These are phyloP conservation scores for Deroplatys truncata DNA, from an alignment of 2,888 invertebrate genomes.

Conservation along the genomic window DNA sequence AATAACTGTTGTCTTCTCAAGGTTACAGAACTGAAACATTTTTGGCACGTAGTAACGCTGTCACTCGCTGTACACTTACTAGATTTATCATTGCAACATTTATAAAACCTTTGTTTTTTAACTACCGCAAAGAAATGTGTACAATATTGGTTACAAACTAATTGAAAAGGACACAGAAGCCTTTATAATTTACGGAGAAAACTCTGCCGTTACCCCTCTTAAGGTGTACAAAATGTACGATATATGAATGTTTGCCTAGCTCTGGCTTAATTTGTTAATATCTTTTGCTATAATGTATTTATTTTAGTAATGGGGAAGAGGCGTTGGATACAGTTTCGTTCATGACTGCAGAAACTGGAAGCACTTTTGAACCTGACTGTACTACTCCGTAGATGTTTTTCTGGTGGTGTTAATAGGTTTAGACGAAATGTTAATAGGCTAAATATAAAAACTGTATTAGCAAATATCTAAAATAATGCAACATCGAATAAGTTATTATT, in stretches of 20 bases:
- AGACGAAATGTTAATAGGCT: neutral
- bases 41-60: no score
- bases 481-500: neutral
- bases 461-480: neutral
- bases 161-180: no score
- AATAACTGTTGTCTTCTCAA: no score
- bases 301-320: neutral
- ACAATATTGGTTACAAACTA: no score
- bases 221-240: no score
- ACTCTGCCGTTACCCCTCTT: no score
- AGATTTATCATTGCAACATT: no score
- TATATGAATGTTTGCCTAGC: neutral
- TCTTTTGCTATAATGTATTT: neutral
- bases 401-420: neutral
- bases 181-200: no score
- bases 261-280: neutral
- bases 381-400: neutral
- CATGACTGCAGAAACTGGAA: neutral
- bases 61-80: no score
- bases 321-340: neutral
- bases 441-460: neutral
- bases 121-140: no score
- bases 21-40: no score
- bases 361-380: slow-evolving; percentile 10
- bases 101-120: no score